A percentile compares a stretch with the other conserved stretches of the same genome.
Evolutionary conservation across 2,797 vertebrate genomes (phyloP).

Genomic region (Eutrigla gurnardus): DNA sequence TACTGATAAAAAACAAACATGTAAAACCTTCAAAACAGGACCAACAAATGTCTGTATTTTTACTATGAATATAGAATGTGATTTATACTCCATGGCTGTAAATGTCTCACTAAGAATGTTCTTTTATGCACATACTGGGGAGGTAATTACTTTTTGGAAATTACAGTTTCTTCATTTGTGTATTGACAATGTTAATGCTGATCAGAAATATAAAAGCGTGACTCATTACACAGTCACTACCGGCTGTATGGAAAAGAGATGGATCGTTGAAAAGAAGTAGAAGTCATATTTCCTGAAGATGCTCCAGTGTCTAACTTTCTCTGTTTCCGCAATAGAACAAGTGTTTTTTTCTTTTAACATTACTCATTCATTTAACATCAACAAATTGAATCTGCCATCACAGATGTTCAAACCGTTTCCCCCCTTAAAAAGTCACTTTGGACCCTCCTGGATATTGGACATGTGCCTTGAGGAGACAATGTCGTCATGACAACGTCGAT

Average conservation of each 20-base stretch:
- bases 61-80: constrained; percentile 49
- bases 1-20: constrained; percentile 1
- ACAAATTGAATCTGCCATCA: constrained; percentile 18
- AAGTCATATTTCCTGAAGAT: constrained; percentile 41
- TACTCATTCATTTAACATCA: constrained; percentile 27
- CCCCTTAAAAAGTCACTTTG: constrained; percentile 34
- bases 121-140: constrained; percentile 41
- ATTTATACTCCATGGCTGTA: constrained; percentile 36
- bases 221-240: constrained; percentile 24
- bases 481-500: constrained; percentile 42
- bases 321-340: constrained; percentile 58
- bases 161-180: constrained; percentile 47
- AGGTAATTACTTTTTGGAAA: constrained; percentile 60
- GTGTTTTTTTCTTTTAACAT: constrained; percentile 41
- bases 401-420: constrained; percentile 3
- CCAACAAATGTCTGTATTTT: constrained; percentile 60
- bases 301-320: constrained; percentile 22
- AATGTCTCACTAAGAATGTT: constrained; percentile 44
- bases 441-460: constrained; percentile 43
- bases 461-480: constrained; percentile 66
- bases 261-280: constrained; percentile 16
- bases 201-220: constrained; percentile 25
- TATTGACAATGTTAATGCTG: constrained; percentile 36
- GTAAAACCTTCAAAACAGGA: constrained; percentile 30
- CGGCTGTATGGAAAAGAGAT: constrained; percentile 21